These are phyloP conservation scores for Myotis pilosus DNA, from an alignment of 2,797 vertebrate species.

Conservation along the genomic window DNA sequence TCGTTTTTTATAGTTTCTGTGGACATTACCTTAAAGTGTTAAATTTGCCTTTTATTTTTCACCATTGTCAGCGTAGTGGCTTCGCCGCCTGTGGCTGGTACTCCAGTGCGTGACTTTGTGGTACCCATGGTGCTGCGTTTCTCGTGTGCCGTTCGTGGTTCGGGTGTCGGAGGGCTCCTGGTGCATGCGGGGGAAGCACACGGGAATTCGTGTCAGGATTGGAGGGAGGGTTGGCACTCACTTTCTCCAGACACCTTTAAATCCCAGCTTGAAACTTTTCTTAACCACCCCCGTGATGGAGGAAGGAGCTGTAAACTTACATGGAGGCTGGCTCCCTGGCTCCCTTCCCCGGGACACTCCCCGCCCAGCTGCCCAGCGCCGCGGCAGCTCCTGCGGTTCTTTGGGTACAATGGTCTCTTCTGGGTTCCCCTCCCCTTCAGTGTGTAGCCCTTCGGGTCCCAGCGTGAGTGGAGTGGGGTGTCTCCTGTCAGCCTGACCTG, in stretches of 20 bases:
- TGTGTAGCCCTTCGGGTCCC: not conserved
- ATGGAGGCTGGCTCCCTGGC: not conserved
- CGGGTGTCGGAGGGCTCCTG: not conserved
- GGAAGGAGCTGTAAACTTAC: not conserved
- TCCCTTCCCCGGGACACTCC: not conserved
- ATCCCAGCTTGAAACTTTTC: not conserved
- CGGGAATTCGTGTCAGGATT: not conserved
- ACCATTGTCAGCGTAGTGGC: not conserved
- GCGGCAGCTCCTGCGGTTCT: not conserved
- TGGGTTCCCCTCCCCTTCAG: not conserved
- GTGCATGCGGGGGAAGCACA: not conserved
- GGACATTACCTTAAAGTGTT: not conserved
- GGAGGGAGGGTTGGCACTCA: not conserved
- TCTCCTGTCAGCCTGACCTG: not conserved
- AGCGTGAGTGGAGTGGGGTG: not conserved
- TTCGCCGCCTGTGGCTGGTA: not conserved
- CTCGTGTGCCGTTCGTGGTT: not conserved
- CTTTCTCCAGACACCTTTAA: not conserved
- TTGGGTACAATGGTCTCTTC: not conserved
- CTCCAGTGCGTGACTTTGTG: too few relatives aligned
- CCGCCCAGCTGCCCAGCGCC: accelerated
- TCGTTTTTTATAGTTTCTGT: not conserved
- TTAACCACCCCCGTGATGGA: not conserved
- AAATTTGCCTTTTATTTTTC: not conserved
- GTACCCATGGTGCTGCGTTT: not conserved